Evolutionary conservation across 2,888 invertebrate species (phyloP).

Genomic region (Pegoplata infirma): DNA sequence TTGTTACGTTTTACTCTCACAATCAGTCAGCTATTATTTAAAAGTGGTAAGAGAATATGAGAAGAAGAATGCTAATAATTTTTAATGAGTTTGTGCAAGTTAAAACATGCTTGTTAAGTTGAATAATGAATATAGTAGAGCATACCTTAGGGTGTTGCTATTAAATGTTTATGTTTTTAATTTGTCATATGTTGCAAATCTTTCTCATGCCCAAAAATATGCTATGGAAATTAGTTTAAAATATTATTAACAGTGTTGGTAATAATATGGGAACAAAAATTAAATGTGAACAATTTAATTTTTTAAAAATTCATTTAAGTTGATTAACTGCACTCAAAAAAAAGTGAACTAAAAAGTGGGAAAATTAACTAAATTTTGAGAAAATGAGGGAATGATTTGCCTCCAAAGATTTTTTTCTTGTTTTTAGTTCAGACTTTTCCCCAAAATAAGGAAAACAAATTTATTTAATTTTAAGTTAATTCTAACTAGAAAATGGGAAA

Average conservation of each 20-base stretch:
- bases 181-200: constrained; percentile 3
- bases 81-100: constrained; percentile 28
- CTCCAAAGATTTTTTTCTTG: too few species aligned
- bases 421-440: too few species aligned
- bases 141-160: constrained; percentile 32
- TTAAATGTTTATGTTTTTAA: constrained; percentile 21
- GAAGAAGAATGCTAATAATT: constrained; percentile 5
- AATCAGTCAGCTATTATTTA: neutral
- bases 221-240: neutral
- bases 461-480: too few species aligned
- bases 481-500: too few species aligned
- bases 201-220: constrained; percentile 3
- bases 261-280: neutral
- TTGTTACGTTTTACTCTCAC: neutral
- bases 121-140: constrained; percentile 5
- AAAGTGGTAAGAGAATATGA: neutral
- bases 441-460: too few species aligned
- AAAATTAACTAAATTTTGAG: too few species aligned
- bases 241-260: constrained; percentile 14
- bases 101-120: constrained; percentile 1
- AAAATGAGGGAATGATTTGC: too few species aligned
- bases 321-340: too few species aligned
- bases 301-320: too few species aligned
- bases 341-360: too few species aligned
- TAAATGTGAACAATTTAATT: too few species aligned